Conservation (phyloP, 1,140 invertebrate genomes). For the Sminthurides bifidus region DNA sequence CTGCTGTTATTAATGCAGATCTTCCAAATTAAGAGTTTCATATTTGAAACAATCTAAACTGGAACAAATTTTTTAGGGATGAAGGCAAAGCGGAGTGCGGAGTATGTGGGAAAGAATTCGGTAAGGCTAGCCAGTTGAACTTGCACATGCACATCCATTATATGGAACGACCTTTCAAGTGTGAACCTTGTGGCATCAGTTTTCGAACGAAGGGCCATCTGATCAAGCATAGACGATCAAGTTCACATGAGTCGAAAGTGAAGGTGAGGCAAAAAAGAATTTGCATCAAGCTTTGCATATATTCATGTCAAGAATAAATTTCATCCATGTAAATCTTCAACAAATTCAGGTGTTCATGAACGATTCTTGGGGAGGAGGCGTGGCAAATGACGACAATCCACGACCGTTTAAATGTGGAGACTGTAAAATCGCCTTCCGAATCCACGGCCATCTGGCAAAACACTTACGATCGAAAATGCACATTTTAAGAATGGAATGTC, state of each 20-base stretch:
- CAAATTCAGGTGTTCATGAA: conserved; percentile 27
- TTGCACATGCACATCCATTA: conserved; percentile 94
- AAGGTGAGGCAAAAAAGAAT: conserved; percentile 33
- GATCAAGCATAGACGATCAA: conserved; percentile 79
- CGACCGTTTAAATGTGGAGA: conserved; percentile 87
- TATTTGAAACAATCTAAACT: not conserved
- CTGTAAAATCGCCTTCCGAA: conserved; percentile 90
- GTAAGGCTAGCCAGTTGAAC: conserved; percentile 73
- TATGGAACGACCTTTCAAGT: conserved; percentile 81
- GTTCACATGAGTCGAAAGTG: conserved; percentile 81
- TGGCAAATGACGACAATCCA: conserved; percentile 55
- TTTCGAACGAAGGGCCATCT: conserved; percentile 73
- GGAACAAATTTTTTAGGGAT: conserved; percentile 40
- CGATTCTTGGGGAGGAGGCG: conserved; percentile 31
- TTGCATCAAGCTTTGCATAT: no score
- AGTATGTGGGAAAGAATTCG: conserved; percentile 83
- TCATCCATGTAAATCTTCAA: conserved; percentile 1
- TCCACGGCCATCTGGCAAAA: conserved; percentile 90
- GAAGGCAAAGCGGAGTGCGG: conserved; percentile 71
- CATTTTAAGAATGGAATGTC: conserved; percentile 84
- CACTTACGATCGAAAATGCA: conserved; percentile 94
- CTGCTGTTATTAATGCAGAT: not conserved
- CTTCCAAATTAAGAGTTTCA: not conserved
- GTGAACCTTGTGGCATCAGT: conserved; percentile 70
- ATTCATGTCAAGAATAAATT: no score